Evolutionary conservation across 2,113 vertebrate species (phyloP), one percentile per base, ranked within the genome.

Genomic region (Verasper variegatus): DNA sequence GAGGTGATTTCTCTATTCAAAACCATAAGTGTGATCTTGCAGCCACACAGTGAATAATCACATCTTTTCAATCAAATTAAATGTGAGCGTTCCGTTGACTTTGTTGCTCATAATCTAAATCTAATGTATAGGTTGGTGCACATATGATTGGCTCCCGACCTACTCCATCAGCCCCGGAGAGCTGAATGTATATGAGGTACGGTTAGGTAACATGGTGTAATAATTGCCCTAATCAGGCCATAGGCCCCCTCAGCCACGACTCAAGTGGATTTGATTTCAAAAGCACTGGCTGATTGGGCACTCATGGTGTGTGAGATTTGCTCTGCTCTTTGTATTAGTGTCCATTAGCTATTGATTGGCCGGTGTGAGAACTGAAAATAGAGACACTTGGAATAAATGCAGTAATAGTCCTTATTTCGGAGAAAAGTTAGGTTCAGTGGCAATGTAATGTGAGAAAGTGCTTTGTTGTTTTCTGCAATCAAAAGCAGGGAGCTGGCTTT

Each of bases 221-320:
- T 78, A 76, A 83, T 40, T 76, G 73, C 61, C 26, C 27, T 83
- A 84, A 87, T 89, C 83, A 86, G 42, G 60, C 56, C 57, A 64
- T 26, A 37, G 54, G 40, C 51, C 66, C 68, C 55, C 45, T 76
- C 76, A 64, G 72, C 62, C 65, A 20, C 17, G 18, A 73, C 18
- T 81, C 49, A 83, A 89, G 84, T 81, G 24, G 45, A 68, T 76
- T 81, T 88, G 75, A 86, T 84, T 87, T 83, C 42, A 84, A 85
- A 81, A 72, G 66, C n/a, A 62, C 20, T 6, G 60, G 79, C 68
- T 91, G 86, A 89, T 89, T 84, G 65, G 74, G 68, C 71, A 68
- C 77, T 84, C 61, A 54, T 60, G 45, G 49, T 54, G 80, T 88
- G 80, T 88, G 74, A 76, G 79, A 70, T 76, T 71, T 84, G 65